Evolutionary conservation across 2,113 vertebrate genomes (phyloP).

Genomic region (Aythya baeri): DNA sequence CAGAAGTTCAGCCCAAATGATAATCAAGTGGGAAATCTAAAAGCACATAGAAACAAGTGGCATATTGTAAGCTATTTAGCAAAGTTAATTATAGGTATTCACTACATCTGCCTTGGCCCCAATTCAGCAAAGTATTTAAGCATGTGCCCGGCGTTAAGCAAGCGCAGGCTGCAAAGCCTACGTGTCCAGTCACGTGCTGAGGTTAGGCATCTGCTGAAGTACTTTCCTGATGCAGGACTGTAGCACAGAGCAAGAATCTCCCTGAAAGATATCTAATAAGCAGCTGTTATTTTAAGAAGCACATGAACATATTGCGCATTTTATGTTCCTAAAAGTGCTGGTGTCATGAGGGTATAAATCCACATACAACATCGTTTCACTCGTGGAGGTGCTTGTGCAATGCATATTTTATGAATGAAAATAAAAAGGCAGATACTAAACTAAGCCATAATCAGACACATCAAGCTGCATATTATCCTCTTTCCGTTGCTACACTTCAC

Average conservation of each 20-base stretch:
- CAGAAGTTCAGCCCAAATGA: neutral
- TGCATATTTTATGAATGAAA: neutral
- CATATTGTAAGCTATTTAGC: slow-evolving; percentile 51
- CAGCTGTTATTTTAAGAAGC: slow-evolving; percentile 32
- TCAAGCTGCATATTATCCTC: neutral
- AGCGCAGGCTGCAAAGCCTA: neutral
- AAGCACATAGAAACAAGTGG: slow-evolving; percentile 36
- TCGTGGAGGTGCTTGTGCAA: neutral
- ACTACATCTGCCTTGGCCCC: slow-evolving; percentile 35
- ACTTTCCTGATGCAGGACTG: neutral
- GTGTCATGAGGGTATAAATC: neutral
- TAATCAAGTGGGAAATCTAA: slow-evolving; percentile 34
- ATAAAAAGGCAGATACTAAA: neutral
- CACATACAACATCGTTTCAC: neutral
- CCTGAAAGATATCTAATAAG: slow-evolving; percentile 33
- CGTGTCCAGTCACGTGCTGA: neutral
- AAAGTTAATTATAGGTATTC: slow-evolving; percentile 57
- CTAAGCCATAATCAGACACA: neutral
- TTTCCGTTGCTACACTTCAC: neutral
- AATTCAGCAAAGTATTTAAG: slow-evolving; percentile 37
- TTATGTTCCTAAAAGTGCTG: neutral
- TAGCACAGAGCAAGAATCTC: neutral
- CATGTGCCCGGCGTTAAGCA: slow-evolving; percentile 16
- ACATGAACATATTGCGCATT: neutral
- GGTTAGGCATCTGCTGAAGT: slow-evolving; percentile 11